These are phyloP conservation scores for Lordiphosa fenestrarum DNA, from an alignment of 2,888 invertebrate genomes.

Conservation along the genomic window DNA sequence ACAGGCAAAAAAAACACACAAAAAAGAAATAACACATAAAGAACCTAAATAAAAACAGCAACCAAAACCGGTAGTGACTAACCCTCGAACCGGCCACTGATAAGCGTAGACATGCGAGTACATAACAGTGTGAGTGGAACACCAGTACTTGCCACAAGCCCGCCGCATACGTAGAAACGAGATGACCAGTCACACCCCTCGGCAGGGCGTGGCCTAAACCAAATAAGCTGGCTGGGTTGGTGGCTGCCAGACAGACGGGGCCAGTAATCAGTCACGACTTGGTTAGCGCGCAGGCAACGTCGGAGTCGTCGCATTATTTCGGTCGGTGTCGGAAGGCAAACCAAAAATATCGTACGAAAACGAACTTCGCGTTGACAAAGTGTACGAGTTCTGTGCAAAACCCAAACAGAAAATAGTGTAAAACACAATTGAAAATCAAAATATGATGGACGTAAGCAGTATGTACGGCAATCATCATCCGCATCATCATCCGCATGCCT, in stretches of 20 bases:
- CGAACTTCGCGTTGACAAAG: constrained; percentile 43
- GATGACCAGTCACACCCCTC: constrained; percentile 15
- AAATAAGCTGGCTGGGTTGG: constrained; percentile 7
- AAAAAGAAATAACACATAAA: constrained; percentile 24
- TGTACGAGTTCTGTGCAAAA: constrained; percentile 7
- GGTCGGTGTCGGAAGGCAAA: constrained; percentile 23
- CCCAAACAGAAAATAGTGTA: constrained; percentile 2
- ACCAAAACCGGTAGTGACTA: constrained; percentile 69
- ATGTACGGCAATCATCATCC: constrained; percentile 80
- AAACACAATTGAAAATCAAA: constrained; percentile 30
- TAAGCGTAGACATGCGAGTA: constrained; percentile 32
- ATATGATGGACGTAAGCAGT: constrained; percentile 81
- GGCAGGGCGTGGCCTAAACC: constrained; percentile 48
- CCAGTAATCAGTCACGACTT: constrained; percentile 75
- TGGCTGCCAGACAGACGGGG: constrained; percentile 26
- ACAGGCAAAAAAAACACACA: constrained; percentile 33
- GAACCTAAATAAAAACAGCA: constrained; percentile 34
- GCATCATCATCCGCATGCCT: constrained; percentile 78
- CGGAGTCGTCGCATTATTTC: constrained; percentile 52
- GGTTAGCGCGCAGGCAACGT: constrained; percentile 73
- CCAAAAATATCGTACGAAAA: constrained; percentile 8
- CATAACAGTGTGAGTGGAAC: constrained; percentile 18
- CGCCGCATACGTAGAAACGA: constrained; percentile 25
- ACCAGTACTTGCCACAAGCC: background rate
- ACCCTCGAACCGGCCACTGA: constrained; percentile 54